phyloP scores from a whole-genome alignment of 1,140 invertebrate species.

The Drosophila oshimai region DNA sequence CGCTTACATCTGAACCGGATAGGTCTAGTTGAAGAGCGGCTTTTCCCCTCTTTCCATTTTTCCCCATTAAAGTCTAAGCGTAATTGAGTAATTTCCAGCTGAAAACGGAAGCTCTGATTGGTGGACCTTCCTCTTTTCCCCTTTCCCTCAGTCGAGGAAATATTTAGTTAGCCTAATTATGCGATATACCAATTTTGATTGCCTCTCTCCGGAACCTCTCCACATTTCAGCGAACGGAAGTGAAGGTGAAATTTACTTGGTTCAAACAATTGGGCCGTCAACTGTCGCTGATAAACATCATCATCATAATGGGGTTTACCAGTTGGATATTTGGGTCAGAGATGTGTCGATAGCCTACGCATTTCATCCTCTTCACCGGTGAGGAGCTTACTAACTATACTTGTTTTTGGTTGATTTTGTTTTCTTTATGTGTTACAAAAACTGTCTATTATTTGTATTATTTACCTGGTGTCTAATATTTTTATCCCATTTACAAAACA shows the following conservation, averaged over 20 bases:
- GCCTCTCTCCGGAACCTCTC: neutral
- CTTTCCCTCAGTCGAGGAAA: conserved; percentile 8
- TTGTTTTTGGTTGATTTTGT: no score
- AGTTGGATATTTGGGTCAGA: conserved; percentile 14
- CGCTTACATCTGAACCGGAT: conserved; percentile 49
- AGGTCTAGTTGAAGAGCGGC: neutral
- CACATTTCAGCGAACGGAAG: conserved; percentile 31
- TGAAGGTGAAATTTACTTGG: conserved; percentile 54
- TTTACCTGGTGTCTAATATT: no score
- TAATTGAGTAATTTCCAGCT: conserved; percentile 72
- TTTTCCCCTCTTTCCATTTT: conserved; percentile 7
- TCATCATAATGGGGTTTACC: conserved; percentile 1
- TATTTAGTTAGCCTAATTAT: conserved; percentile 77
- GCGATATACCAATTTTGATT: conserved; percentile 69
- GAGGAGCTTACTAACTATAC: no score
- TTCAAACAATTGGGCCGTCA: conserved; percentile 42
- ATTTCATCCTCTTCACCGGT: neutral
- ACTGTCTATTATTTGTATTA: no score
- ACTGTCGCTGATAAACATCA: conserved; percentile 54
- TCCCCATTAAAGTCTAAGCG: conserved; percentile 66
- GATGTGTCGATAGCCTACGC: neutral
- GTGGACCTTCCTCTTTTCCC: neutral
- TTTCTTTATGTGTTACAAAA: no score
- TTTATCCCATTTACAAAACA: no score
- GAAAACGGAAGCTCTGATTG: conserved; percentile 65